phyloP scores from a whole-genome alignment of 2,888 invertebrate genomes.

The Isotomurus palustris region DNA sequence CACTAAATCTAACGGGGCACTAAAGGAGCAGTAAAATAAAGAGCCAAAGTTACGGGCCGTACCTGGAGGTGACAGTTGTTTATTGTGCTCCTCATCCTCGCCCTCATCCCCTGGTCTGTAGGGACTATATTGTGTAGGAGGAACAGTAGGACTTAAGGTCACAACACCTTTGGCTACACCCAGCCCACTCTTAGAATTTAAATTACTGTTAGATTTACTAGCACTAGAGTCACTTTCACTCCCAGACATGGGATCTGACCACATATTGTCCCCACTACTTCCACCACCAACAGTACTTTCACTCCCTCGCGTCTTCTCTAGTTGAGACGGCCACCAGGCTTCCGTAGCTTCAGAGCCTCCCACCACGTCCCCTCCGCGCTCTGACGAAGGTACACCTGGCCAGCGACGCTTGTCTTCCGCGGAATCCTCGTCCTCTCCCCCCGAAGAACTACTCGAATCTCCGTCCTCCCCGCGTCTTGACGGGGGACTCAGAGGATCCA shows the following conservation, averaged over 20 bases:
- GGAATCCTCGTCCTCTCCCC: slow-evolving; percentile 43
- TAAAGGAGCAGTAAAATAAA: neutral
- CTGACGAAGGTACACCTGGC: slow-evolving; percentile 23
- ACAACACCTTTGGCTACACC: slow-evolving; percentile 34
- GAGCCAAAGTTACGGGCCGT: neutral
- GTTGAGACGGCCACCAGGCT: slow-evolving; percentile 43
- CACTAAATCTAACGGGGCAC: too few relatives aligned
- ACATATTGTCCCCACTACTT: slow-evolving; percentile 36
- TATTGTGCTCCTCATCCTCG: slow-evolving; percentile 25
- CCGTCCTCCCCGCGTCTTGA: slow-evolving; percentile 20
- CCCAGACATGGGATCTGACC: slow-evolving; percentile 40
- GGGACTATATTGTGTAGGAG: slow-evolving; percentile 38
- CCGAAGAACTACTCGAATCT: slow-evolving; percentile 20
- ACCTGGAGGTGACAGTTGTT: slow-evolving; percentile 28
- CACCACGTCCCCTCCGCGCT: slow-evolving; percentile 17
- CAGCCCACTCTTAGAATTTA: slow-evolving; percentile 25
- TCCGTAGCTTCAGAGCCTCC: slow-evolving; percentile 38
- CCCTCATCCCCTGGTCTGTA: slow-evolving; percentile 28
- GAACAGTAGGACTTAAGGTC: slow-evolving; percentile 35
- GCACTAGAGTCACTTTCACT: slow-evolving; percentile 12
- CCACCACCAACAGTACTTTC: slow-evolving; percentile 18
- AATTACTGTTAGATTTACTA: slow-evolving; percentile 13
- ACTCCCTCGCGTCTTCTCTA: slow-evolving; percentile 34
- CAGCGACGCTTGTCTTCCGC: slow-evolving; percentile 41
- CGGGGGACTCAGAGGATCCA: slow-evolving; percentile 31